Percentiles rank a stretch among this genome's conserved stretches.
phyloP scores from a whole-genome alignment of 2,113 vertebrate species.

The Coreoperca whiteheadi region DNA sequence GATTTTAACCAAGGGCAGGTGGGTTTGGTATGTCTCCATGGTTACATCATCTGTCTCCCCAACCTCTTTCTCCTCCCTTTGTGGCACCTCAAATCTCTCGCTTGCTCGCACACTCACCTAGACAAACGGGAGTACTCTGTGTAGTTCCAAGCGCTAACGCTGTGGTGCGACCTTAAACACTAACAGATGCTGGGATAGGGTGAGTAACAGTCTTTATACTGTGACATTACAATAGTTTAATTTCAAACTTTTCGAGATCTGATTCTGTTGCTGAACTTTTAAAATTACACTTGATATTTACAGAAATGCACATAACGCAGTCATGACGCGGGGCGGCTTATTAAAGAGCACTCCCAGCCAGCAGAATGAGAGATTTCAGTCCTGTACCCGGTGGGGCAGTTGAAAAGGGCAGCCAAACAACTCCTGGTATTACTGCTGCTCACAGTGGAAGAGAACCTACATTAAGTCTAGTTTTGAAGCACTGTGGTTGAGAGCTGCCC shows the following conservation, averaged over 20 bases:
- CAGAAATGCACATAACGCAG: conserved; percentile 21
- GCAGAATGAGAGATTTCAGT: conserved; percentile 37
- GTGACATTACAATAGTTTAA: background rate
- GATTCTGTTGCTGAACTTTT: conserved; percentile 34
- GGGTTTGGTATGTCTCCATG: conserved; percentile 57
- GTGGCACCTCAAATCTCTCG: conserved; percentile 43
- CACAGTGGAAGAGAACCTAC: conserved; percentile 38
- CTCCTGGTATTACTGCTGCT: conserved; percentile 46
- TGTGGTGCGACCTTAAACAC: background rate
- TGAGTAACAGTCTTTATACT: background rate
- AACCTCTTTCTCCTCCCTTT: conserved; percentile 42
- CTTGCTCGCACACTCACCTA: background rate
- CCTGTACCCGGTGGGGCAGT: conserved; percentile 21
- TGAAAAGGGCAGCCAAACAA: conserved; percentile 75
- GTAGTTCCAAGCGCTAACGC: background rate
- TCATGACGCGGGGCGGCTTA: background rate
- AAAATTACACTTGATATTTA: conserved; percentile 49
- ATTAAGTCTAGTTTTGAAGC: conserved; percentile 42
- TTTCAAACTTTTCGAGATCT: background rate
- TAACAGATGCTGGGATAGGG: background rate
- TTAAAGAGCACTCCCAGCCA: conserved; percentile 44
- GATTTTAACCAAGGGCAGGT: conserved; percentile 55
- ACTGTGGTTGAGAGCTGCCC: conserved; percentile 56
- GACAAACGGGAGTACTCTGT: background rate
- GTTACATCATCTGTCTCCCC: conserved; percentile 65